phyloP scores from a whole-genome alignment of 2,888 invertebrate genomes.

The Rapana venosa region DNA sequence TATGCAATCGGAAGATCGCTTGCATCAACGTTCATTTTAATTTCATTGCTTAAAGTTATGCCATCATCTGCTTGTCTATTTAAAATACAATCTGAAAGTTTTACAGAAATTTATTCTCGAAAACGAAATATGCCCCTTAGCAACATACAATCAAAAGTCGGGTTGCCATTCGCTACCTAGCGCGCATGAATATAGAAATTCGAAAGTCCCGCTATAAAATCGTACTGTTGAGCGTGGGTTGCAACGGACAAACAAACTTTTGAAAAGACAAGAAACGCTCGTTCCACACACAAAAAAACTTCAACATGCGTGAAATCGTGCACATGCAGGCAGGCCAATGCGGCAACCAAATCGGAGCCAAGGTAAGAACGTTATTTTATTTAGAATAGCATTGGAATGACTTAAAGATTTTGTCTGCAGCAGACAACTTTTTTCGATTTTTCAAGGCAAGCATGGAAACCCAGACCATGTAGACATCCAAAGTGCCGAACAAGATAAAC shows the following conservation, averaged over 20 bases:
- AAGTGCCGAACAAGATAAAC: too few species aligned
- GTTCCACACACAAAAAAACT: neutral
- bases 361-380: slow-evolving; percentile 49
- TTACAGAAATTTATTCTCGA: too few species aligned
- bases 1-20: too few species aligned
- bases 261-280: neutral
- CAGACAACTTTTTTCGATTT: too few species aligned
- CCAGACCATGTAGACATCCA: too few species aligned
- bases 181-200: neutral
- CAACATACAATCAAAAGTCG: neutral
- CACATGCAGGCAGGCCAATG: slow-evolving; percentile 70
- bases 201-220: neutral
- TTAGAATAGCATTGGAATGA: neutral
- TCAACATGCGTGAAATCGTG: slow-evolving; percentile 67
- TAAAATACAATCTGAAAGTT: too few species aligned
- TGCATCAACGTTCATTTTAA: too few species aligned
- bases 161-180: neutral
- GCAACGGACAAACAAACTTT: neutral
- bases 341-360: slow-evolving; percentile 71
- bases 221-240: neutral
- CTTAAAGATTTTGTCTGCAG: too few species aligned
- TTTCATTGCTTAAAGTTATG: too few species aligned
- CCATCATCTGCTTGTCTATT: too few species aligned
- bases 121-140: too few species aligned
- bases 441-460: too few species aligned